Evolutionary conservation across 2,797 vertebrate species (phyloP), one percentile per base, ranked within the genome.

Genomic region (Orientallactaga sibirica): DNA sequence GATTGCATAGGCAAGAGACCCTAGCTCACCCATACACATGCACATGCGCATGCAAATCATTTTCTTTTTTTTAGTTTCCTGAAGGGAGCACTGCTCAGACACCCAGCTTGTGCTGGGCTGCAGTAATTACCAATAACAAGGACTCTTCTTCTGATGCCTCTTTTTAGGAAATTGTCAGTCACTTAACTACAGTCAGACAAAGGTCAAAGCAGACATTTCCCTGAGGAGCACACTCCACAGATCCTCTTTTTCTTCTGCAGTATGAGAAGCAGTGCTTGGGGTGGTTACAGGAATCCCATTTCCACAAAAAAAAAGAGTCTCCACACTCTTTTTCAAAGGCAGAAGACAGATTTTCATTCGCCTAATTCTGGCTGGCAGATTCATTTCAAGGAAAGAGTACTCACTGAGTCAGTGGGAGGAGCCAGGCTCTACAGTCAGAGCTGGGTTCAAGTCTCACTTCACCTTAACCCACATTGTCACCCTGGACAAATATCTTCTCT

Each of bases 161-260:
- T 7, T 88, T 93, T 71, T 84, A 85, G 82, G 85, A 92, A 91
- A 29, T 84, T 66, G 0, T 43, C 29, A 74, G 29, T 27, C 83
- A 29, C 25, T 74, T 25, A 66, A 55, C 61, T 79, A 25, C 15
- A 29, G 0, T 75, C 25, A 19, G 78, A 43, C n/a, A 85, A 25
- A 52, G n/a, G 29, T 10, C 48, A 64, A 79, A 66, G 67, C 2
- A 3, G 43, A 43, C 7, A 37, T 29, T 41, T 62, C 58, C 75
- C 33, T n/a, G 14, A 67, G 25, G 7, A 80, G n/a, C 55, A 22
- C 11, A 3, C 16, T 66, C 71, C 33, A 33, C 16, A 48, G 64
- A 64, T 25, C 15, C 12, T n/a, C 52, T 83, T 10, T 66, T 18
- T 0, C 7, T 29, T 29, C 81, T 20, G 5, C 37, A 15, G 4